A percentile compares a stretch with the other conserved stretches of the same genome.
These are phyloP conservation scores for Empidonax traillii DNA, from an alignment of 2,113 vertebrate species.

Conservation along the genomic window DNA sequence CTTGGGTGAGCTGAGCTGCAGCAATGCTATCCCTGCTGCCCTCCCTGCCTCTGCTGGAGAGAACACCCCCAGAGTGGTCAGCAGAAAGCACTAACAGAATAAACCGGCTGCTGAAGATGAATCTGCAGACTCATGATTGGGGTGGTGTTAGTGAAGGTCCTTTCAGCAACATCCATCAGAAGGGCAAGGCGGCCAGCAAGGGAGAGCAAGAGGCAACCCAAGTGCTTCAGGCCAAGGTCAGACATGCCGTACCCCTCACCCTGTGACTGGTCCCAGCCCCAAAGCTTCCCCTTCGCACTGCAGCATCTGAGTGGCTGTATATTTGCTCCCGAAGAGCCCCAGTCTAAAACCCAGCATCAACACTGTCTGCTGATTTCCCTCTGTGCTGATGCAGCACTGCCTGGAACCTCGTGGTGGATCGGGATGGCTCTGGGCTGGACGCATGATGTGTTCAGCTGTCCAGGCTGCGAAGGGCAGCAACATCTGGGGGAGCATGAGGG, in stretches of 20 bases:
- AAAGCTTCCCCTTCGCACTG: neutral
- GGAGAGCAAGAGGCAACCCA: neutral
- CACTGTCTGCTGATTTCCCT: neutral
- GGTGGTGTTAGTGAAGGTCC: neutral
- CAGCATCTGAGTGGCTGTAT: neutral
- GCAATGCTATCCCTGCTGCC: rapidly evolving
- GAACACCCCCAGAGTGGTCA: neutral
- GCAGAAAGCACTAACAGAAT: neutral
- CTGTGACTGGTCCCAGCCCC: neutral
- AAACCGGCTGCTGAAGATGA: neutral
- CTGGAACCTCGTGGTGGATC: neutral
- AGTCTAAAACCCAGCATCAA: neutral
- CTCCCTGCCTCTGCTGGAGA: neutral
- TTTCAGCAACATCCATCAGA: neutral
- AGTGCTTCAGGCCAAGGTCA: neutral
- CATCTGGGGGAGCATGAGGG: conserved; percentile 45
- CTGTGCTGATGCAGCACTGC: neutral
- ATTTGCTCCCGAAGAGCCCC: neutral
- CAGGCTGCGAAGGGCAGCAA: neutral
- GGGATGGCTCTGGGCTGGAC: neutral
- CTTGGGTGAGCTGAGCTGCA: neutral
- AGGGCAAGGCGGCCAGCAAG: neutral
- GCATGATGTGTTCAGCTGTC: neutral
- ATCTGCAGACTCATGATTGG: neutral
- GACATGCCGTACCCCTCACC: rapidly evolving